phyloP scores from a whole-genome alignment of 2,888 invertebrate species.

The Ceratothoa steindachneri region DNA sequence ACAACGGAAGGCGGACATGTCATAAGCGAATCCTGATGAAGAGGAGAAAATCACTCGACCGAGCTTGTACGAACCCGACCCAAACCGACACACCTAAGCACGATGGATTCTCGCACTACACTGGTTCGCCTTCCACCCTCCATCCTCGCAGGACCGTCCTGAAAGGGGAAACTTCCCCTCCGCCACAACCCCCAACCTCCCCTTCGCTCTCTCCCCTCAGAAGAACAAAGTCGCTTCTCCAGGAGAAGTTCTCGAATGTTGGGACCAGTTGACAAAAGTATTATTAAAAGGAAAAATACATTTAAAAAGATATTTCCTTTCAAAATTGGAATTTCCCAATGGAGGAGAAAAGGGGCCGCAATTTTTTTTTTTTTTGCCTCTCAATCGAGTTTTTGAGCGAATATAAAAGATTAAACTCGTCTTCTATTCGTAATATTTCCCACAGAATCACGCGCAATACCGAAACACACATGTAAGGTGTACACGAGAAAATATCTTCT shows the following conservation, averaged over 20 bases:
- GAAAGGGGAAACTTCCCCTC: too few species aligned
- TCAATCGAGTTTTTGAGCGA: too few species aligned
- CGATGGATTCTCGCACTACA: slow-evolving; percentile 28
- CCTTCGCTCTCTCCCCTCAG: not conserved
- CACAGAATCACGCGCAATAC: too few species aligned
- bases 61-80: slow-evolving; percentile 20
- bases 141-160: not conserved
- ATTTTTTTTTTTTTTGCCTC: too few species aligned
- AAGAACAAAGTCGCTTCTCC: not conserved
- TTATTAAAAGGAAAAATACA: not conserved
- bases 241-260: not conserved
- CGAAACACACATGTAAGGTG: too few species aligned
- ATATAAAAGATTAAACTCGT: too few species aligned
- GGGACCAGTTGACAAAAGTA: not conserved
- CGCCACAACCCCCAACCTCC: slow-evolving; percentile 9
- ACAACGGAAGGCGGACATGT: not conserved
- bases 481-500: too few species aligned
- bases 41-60: slow-evolving; percentile 19
- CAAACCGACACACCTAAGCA: not conserved
- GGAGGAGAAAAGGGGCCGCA: too few species aligned
- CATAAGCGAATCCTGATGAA: too few species aligned
- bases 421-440: too few species aligned
- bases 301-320: not conserved
- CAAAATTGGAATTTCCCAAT: not conserved
- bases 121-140: too few species aligned